These are phyloP conservation scores for Gracilinanus agilis DNA, from an alignment of 2,113 vertebrate species.

Conservation along the genomic window DNA sequence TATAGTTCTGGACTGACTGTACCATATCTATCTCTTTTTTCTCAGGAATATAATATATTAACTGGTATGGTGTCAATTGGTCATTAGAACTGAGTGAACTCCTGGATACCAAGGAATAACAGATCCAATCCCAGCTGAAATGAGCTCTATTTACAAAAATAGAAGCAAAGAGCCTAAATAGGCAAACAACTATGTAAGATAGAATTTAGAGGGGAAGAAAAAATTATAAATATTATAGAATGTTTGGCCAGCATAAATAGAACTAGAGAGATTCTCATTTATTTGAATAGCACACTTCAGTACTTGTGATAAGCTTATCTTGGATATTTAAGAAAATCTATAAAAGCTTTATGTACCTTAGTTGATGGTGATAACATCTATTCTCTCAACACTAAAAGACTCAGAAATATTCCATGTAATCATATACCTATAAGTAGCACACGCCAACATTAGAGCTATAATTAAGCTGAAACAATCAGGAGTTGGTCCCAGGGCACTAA, in stretches of 20 bases:
- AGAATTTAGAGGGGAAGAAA: background rate
- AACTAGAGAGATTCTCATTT: slow-evolving; percentile 49
- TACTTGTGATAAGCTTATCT: slow-evolving; percentile 60
- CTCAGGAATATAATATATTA: slow-evolving; percentile 1
- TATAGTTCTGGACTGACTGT: slow-evolving; percentile 10
- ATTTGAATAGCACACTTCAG: slow-evolving; percentile 24
- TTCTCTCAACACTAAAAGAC: slow-evolving; percentile 34
- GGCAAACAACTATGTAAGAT: background rate
- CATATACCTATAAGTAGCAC: background rate
- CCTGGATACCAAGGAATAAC: background rate
- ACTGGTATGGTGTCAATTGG: slow-evolving; percentile 9
- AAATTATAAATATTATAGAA: slow-evolving; percentile 32
- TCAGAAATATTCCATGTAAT: slow-evolving; percentile 26
- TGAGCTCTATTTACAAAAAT: background rate
- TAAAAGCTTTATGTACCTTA: slow-evolving; percentile 39
- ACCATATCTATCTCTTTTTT: background rate
- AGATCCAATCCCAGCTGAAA: background rate
- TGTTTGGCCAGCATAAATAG: slow-evolving; percentile 10
- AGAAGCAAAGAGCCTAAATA: background rate
- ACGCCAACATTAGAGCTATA: background rate
- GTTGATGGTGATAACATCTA: slow-evolving; percentile 53
- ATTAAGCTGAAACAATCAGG: background rate
- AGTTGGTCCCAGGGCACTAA: background rate
- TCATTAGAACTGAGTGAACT: background rate
- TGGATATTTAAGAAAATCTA: slow-evolving; percentile 31